Conservation (phyloP, 2,113 vertebrate genomes). For the Catharus bicknelli region DNA sequence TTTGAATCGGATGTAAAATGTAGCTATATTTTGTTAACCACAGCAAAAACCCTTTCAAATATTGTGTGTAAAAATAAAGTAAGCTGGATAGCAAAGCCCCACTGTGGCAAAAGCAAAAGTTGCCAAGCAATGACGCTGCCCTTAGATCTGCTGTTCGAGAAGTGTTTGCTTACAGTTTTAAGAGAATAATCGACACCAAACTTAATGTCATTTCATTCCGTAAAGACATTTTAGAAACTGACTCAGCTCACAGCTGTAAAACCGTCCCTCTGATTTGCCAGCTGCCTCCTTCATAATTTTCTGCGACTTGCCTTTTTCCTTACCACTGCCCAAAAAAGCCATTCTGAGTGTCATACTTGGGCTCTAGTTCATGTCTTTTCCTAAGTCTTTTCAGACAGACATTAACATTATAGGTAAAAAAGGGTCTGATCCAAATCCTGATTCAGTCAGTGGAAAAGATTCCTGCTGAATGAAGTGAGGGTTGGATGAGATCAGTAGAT, state of each 20-base stretch:
- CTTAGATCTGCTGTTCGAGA: background rate
- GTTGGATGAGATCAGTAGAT: conserved; percentile 17
- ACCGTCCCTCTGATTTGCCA: conserved; percentile 17
- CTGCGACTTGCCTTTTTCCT: background rate
- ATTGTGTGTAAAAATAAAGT: background rate
- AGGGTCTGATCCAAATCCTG: conserved; percentile 6
- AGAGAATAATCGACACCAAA: conserved; percentile 22
- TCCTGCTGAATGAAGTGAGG: conserved; percentile 33
- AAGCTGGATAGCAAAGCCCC: background rate
- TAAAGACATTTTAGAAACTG: background rate
- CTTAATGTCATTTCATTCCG: conserved; percentile 5
- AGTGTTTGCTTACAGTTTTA: conserved; percentile 25
- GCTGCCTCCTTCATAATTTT: background rate
- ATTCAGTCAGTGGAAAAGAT: conserved; percentile 44
- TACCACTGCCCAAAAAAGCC: conserved; percentile 6
- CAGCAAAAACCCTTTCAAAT: background rate
- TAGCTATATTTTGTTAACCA: background rate
- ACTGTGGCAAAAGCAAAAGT: background rate
- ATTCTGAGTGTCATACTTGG: background rate
- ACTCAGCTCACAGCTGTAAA: conserved; percentile 23
- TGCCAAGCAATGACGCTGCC: background rate
- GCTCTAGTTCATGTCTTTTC: conserved; percentile 4
- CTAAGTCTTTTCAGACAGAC: conserved; percentile 20
- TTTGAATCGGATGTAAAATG: conserved; percentile 8
- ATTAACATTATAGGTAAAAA: conserved; percentile 19